Conservation (phyloP, 2,797 vertebrate genomes). For the Danio choprae region DNA sequence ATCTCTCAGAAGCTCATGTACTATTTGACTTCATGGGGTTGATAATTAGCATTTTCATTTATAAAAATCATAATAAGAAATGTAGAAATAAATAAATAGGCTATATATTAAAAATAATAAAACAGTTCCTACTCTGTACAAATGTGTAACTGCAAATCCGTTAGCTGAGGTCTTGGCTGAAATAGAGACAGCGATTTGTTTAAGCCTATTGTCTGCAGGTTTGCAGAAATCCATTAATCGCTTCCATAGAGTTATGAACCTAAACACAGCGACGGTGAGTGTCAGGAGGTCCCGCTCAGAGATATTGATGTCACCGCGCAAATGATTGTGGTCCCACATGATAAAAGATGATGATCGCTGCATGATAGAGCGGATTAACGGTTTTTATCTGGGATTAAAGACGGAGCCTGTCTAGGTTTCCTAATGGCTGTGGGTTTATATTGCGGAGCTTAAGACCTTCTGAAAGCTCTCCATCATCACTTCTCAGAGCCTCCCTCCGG, state of each 20-base stretch:
- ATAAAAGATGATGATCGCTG: constrained; percentile 73
- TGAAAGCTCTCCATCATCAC: constrained; percentile 70
- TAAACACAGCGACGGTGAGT: constrained; percentile 11
- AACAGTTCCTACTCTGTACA: neutral
- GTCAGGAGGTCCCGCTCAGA: neutral
- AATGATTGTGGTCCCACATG: constrained; percentile 43
- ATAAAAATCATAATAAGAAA: too few species aligned
- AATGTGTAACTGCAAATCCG: neutral
- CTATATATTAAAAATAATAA: too few species aligned
- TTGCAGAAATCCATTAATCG: constrained; percentile 17
- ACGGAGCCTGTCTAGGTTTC: constrained; percentile 55
- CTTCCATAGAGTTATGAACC: constrained; percentile 9
- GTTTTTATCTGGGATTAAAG: constrained; percentile 80
- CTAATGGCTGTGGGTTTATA: constrained; percentile 75
- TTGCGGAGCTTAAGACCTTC: constrained; percentile 67
- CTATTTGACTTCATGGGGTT: neutral
- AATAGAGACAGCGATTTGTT: neutral
- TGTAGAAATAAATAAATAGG: too few species aligned
- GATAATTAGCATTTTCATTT: neutral
- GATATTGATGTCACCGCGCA: constrained; percentile 47
- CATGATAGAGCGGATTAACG: constrained; percentile 75
- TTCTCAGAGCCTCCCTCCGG: constrained; percentile 56
- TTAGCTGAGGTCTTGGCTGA: neutral
- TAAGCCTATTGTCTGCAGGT: constrained; percentile 8
- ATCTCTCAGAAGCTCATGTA: too few species aligned